Base-by-base conservation (phyloP, 2,113 vertebrate genomes). In the Crotalus helleri region DNA sequence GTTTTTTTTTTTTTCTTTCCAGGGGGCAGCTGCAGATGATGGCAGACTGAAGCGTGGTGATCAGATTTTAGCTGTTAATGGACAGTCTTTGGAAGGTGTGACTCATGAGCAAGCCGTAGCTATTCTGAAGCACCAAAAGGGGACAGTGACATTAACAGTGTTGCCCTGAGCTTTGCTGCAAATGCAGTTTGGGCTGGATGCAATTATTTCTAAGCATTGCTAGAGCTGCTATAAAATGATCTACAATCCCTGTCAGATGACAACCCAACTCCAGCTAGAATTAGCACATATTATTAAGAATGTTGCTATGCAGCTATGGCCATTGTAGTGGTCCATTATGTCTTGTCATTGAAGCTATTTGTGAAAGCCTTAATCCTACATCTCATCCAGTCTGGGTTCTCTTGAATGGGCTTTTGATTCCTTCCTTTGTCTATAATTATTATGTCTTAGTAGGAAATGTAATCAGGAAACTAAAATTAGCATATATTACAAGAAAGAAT, bases 71-170 rank as follows among this genome's bases (percentile, higher is more conserved):
- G 96, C 98, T 0, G 99, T 99, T 90, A 99, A 99, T 13, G 98
- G 98, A 13, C 98, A 99, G 93, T 98, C 97, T 69, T 96, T 99
- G 95, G 98, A 99, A 93, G 99, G 98, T 3, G 98, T 97, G 1
- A 99, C 98, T 0, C 99, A 99, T 5, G 98, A 99, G 93, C 98
- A 98, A 96, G 99, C 99, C 0, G 99, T 99, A n/a, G 97, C 97
- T 89, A 97, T 99, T 89, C 97, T 99, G 89, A 99, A 99, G 96
- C 98, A 96, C 91, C 99, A 99, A 97, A 97, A 94, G 94, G 99
- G 99, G 46, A 96, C 96, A 0, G 98, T 99, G 87, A 97, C 97
- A 0, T 96, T 99, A 93, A 97, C 98, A 0, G 97, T 99, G 93
- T 97, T 99, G 93, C 98, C 98, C 0, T 99, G 98, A 98, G 96